Evolutionary conservation across 2,888 invertebrate genomes (phyloP).

Genomic region (Nephrotoma flavescens): DNA sequence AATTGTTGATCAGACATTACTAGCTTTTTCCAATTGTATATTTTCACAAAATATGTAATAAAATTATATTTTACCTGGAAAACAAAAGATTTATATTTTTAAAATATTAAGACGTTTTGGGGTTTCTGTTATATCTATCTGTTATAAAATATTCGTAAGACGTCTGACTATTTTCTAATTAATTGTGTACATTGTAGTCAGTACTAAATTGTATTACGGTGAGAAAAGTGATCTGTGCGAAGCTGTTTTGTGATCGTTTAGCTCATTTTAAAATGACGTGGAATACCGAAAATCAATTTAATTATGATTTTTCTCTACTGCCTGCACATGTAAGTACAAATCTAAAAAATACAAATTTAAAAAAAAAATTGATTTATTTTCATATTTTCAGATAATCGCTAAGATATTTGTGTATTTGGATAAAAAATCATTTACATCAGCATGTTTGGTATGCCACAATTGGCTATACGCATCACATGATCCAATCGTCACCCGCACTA

Average conservation of each 20-base stretch:
- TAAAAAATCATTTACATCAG: not conserved
- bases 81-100: no score
- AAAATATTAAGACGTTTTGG: no score
- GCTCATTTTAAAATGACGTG: not conserved
- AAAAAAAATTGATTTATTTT: no score
- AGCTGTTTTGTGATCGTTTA: not conserved
- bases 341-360: no score
- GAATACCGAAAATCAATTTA: not conserved
- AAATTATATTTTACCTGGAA: no score
- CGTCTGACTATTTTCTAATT: no score
- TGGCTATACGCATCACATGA: not conserved
- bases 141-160: no score
- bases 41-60: no score
- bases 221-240: not conserved
- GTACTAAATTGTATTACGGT: not conserved
- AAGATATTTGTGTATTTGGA: not conserved
- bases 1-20: no score
- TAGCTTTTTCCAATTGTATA: no score
- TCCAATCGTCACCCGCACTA: not conserved
- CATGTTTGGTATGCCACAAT: not conserved
- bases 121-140: no score
- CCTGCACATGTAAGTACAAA: not conserved
- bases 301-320: not conserved
- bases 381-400: not conserved
- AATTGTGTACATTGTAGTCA: no score